Evolutionary conservation across 2,888 invertebrate species (phyloP).

Genomic region (Podabrus alpinus): DNA sequence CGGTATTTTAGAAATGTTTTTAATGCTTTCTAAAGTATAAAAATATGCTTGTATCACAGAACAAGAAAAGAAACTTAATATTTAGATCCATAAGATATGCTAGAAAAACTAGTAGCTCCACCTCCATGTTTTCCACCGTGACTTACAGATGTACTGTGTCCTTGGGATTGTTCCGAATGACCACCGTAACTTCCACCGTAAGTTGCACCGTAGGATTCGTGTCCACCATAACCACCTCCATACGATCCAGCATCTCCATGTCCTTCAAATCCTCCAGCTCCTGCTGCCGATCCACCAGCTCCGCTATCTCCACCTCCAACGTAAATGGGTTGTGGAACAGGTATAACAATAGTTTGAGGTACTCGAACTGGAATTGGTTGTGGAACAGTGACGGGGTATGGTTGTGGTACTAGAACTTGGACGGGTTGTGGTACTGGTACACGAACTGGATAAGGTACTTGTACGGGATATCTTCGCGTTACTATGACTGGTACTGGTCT

Average conservation of each 20-base stretch:
- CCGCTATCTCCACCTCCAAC: constrained; percentile 21
- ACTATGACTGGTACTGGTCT: constrained; percentile 23
- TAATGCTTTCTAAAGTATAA: background rate
- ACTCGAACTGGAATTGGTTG: constrained; percentile 24
- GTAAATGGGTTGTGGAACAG: constrained; percentile 17
- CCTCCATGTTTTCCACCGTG: constrained; percentile 6
- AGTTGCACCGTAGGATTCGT: background rate
- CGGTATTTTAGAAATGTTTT: background rate
- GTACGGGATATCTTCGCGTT: constrained; percentile 16
- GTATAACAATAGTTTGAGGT: constrained; percentile 20
- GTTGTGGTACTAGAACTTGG: constrained; percentile 21
- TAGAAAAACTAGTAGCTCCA: constrained; percentile 17
- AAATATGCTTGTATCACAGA: constrained; percentile 4
- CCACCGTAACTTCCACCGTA: constrained; percentile 6
- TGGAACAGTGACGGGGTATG: constrained; percentile 18
- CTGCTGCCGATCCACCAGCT: constrained; percentile 7
- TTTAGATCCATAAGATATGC: constrained; percentile 10
- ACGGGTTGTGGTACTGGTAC: constrained; percentile 13
- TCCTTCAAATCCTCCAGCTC: background rate
- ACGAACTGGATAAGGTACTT: constrained; percentile 14
- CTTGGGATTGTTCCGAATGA: background rate
- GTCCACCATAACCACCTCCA: constrained; percentile 1
- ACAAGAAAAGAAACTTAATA: constrained; percentile 4
- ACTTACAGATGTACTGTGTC: constrained; percentile 3
- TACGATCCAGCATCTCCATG: background rate